phyloP scores from a whole-genome alignment of 2,113 vertebrate species.

The Amphiprion ocellaris region DNA sequence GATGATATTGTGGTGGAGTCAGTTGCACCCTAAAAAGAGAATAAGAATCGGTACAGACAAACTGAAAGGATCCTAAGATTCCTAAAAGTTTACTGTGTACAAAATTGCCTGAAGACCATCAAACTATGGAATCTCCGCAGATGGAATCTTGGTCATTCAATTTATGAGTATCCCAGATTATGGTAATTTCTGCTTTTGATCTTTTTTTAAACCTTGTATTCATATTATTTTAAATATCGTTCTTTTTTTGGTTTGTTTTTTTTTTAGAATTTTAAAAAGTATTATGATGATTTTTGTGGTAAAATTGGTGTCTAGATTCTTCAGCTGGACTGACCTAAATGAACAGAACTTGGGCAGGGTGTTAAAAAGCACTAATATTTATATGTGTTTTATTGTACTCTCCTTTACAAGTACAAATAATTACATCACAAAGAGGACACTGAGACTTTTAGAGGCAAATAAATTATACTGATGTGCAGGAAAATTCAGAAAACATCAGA shows the following conservation, averaged over 20 bases:
- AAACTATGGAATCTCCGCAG: not conserved
- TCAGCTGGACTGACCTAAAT: too few relatives aligned
- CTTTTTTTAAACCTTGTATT: not conserved
- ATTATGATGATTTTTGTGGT: too few relatives aligned
- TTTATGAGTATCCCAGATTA: not conserved
- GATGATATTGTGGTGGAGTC: not conserved
- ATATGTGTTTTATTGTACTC: not conserved
- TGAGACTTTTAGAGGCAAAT: not conserved
- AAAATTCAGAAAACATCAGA: not conserved
- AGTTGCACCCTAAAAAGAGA: slow-evolving; percentile 22
- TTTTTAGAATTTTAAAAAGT: too few relatives aligned
- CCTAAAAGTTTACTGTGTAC: not conserved
- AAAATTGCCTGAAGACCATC: not conserved
- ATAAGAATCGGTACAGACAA: not conserved
- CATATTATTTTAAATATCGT: too few relatives aligned
- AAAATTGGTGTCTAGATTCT: too few relatives aligned
- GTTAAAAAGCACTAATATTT: not conserved
- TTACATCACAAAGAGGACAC: not conserved
- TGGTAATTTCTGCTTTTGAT: not conserved
- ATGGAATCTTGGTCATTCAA: not conserved
- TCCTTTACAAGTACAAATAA: not conserved
- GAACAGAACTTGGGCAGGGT: not conserved
- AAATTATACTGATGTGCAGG: not conserved
- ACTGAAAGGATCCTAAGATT: not conserved
- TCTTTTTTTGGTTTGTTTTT: not conserved